Percentiles rank a stretch among this genome's conserved stretches.
These are phyloP conservation scores for Graptemys geographica DNA, from an alignment of 2,797 vertebrate species.

Conservation along the genomic window DNA sequence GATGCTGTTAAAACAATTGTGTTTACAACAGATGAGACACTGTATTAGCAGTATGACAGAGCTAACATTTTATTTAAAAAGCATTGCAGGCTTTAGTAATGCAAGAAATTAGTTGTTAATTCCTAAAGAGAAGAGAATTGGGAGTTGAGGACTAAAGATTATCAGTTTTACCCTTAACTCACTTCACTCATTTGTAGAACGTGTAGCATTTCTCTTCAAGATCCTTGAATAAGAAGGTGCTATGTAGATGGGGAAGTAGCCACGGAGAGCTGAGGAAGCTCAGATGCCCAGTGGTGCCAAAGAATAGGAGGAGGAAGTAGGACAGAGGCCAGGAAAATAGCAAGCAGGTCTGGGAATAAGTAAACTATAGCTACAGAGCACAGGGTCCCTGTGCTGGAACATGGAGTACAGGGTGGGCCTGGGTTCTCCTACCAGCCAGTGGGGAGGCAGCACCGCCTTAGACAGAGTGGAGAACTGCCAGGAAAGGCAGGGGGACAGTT, in stretches of 20 bases:
- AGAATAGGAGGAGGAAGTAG: not conserved
- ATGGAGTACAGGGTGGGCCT: not conserved
- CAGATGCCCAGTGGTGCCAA: not conserved
- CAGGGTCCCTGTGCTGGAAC: not conserved
- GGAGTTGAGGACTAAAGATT: not conserved
- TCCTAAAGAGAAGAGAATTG: not conserved
- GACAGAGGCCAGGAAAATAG: not conserved
- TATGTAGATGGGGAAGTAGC: not conserved
- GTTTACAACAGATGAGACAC: not conserved
- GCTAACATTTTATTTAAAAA: not conserved
- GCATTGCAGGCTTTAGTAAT: not conserved
- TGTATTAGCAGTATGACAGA: not conserved
- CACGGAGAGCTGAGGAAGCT: not conserved
- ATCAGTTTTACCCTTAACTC: not conserved
- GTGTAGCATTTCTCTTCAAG: not conserved
- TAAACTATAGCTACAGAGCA: not conserved
- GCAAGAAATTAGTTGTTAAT: not conserved
- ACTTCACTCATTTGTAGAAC: not conserved
- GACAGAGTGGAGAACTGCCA: not conserved
- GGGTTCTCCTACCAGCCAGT: not conserved
- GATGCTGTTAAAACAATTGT: not conserved
- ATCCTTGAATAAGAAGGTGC: not conserved
- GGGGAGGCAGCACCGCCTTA: not conserved
- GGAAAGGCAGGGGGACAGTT: not conserved
- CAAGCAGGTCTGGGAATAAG: not conserved